Evolutionary conservation across 2,113 vertebrate species (phyloP).

Genomic region (Ia io): DNA sequence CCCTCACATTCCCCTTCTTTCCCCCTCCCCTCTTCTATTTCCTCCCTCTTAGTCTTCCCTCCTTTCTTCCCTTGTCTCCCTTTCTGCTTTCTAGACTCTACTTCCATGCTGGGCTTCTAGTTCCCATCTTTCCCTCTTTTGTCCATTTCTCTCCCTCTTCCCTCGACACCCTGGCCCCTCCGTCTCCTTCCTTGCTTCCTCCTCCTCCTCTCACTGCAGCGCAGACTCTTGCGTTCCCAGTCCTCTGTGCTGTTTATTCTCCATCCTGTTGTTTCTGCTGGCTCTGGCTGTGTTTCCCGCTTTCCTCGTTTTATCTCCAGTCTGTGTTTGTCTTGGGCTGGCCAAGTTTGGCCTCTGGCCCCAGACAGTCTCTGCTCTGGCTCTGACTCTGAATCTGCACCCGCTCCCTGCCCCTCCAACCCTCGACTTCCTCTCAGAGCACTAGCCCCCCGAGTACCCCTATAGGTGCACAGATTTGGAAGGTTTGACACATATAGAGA

Average conservation of each 20-base stretch:
- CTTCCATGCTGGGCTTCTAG: background rate
- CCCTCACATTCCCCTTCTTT: background rate
- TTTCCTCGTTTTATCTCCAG: conserved; percentile 44
- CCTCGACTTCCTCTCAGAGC: background rate
- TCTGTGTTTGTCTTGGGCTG: conserved; percentile 55
- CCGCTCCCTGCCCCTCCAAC: background rate
- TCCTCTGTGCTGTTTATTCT: conserved; percentile 25
- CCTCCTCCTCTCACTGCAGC: background rate
- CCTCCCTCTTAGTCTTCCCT: background rate
- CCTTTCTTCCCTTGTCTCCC: background rate
- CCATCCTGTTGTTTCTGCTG: background rate
- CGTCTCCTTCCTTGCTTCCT: background rate
- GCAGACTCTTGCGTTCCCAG: background rate
- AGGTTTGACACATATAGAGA: conserved; percentile 5
- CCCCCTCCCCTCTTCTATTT: background rate
- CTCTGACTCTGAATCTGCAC: background rate
- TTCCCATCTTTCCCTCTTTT: background rate
- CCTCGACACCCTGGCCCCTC: background rate
- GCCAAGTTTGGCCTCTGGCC: conserved; percentile 59
- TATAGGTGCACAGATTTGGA: background rate
- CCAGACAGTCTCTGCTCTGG: background rate
- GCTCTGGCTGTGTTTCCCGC: conserved; percentile 4
- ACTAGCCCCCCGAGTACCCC: background rate
- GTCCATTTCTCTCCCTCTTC: background rate
- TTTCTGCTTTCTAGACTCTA: background rate